phyloP scores from a whole-genome alignment of 2,797 vertebrate species.

The Coregonus sp. region DNA sequence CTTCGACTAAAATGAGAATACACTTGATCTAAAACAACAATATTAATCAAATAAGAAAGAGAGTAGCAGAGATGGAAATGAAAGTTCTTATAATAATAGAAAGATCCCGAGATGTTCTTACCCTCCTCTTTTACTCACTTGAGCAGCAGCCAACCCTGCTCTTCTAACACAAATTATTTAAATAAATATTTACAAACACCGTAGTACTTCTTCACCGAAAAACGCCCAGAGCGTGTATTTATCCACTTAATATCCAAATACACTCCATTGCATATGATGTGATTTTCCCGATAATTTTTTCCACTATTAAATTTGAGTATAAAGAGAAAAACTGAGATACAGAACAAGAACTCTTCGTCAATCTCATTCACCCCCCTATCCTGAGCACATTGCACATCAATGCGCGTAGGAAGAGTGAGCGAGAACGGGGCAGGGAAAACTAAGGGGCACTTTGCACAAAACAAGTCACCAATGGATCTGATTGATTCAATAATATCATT shows the following conservation, averaged over 20 bases:
- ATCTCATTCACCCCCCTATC: conserved; percentile 66
- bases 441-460: conserved; percentile 28
- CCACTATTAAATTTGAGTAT: conserved; percentile 47
- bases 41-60: conserved; percentile 10
- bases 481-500: conserved; percentile 11
- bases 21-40: conserved; percentile 13
- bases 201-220: conserved; percentile 64
- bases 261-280: conserved; percentile 26
- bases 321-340: conserved; percentile 68
- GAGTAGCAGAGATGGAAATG: conserved; percentile 21
- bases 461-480: conserved; percentile 12
- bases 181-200: conserved; percentile 76
- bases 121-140: conserved; percentile 65
- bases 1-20: conserved; percentile 53
- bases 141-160: conserved; percentile 63
- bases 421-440: conserved; percentile 63
- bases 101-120: conserved; percentile 70
- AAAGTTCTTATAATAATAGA: conserved; percentile 58
- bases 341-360: conserved; percentile 72
- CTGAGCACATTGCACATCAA: conserved; percentile 67
- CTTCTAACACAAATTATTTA: conserved; percentile 68
- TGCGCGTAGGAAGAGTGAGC: conserved; percentile 58
- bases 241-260: conserved; percentile 30
- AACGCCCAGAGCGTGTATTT: conserved; percentile 44
- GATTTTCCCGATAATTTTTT: conserved; percentile 31